Conservation (phyloP, 2,888 invertebrate species). For the Diaphora mendica region DNA sequence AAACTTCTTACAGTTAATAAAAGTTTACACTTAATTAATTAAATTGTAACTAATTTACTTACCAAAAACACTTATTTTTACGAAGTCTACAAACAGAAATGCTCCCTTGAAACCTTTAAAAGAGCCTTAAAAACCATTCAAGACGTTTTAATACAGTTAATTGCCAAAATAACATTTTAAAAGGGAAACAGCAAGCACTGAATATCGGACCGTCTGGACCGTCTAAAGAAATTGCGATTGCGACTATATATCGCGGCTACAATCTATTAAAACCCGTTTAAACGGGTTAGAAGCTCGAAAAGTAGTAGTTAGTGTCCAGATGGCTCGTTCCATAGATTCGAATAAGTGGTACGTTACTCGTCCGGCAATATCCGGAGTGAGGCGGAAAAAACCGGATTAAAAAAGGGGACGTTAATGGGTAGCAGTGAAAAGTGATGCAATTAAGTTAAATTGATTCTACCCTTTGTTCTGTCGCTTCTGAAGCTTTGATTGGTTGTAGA, state of each 20-base stretch:
- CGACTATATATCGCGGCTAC: slow-evolving; percentile 63
- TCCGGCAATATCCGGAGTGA: slow-evolving; percentile 77
- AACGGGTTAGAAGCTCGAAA: slow-evolving; percentile 74
- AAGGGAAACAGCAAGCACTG: slow-evolving; percentile 31
- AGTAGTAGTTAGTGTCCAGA: slow-evolving; percentile 75
- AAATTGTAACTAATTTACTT: slow-evolving; percentile 7
- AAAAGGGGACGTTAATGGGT: slow-evolving; percentile 78
- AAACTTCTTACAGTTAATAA: not conserved
- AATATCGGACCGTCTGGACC: slow-evolving; percentile 18
- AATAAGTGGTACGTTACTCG: slow-evolving; percentile 78
- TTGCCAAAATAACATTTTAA: slow-evolving; percentile 36
- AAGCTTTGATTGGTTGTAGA: slow-evolving; percentile 56
- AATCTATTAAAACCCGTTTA: slow-evolving; percentile 76
- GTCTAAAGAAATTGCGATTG: slow-evolving; percentile 64
- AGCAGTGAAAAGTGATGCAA: slow-evolving; percentile 79
- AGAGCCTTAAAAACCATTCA: not conserved
- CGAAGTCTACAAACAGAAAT: slow-evolving; percentile 4
- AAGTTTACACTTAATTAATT: slow-evolving; percentile 5
- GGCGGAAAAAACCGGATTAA: slow-evolving; percentile 78
- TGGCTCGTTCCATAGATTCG: slow-evolving; percentile 77
- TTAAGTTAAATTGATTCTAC: slow-evolving; percentile 74
- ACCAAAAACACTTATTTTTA: slow-evolving; percentile 10
- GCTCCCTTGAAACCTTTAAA: slow-evolving; percentile 3
- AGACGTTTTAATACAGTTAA: slow-evolving; percentile 20
- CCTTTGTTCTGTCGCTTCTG: slow-evolving; percentile 68